These are phyloP conservation scores for Tribolium freemani DNA, from an alignment of 2,888 invertebrate species.

Conservation along the genomic window DNA sequence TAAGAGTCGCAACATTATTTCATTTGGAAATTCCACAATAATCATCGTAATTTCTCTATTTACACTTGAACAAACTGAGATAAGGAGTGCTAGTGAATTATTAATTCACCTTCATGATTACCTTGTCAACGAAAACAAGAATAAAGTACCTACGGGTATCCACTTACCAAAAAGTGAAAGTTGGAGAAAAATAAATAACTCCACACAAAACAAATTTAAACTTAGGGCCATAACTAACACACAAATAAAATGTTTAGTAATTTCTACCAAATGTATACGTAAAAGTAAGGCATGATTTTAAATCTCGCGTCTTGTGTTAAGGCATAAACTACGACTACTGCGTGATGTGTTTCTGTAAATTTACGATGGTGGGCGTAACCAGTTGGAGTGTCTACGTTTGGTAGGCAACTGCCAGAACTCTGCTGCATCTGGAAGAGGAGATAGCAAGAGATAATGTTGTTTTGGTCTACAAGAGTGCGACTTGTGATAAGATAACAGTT, in stretches of 20 bases:
- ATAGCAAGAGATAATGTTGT: constrained; percentile 7
- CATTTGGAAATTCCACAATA: too few species aligned
- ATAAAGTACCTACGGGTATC: background rate
- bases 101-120: background rate
- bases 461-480: background rate
- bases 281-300: background rate
- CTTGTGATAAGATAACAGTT: background rate
- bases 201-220: background rate
- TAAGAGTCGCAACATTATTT: too few species aligned
- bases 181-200: constrained; percentile 2
- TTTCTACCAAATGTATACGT: background rate
- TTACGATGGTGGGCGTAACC: background rate
- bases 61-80: background rate
- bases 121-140: background rate
- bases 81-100: background rate
- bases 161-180: constrained; percentile 30
- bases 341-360: background rate
- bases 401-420: constrained; percentile 5
- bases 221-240: background rate
- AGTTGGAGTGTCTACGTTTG: background rate
- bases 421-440: background rate
- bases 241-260: background rate
- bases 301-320: constrained; percentile 15
- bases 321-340: background rate
- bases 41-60: background rate